Evolutionary conservation across 2,797 vertebrate species (phyloP), one percentile per base, ranked within the genome.

Genomic region (Mallotus villosus): DNA sequence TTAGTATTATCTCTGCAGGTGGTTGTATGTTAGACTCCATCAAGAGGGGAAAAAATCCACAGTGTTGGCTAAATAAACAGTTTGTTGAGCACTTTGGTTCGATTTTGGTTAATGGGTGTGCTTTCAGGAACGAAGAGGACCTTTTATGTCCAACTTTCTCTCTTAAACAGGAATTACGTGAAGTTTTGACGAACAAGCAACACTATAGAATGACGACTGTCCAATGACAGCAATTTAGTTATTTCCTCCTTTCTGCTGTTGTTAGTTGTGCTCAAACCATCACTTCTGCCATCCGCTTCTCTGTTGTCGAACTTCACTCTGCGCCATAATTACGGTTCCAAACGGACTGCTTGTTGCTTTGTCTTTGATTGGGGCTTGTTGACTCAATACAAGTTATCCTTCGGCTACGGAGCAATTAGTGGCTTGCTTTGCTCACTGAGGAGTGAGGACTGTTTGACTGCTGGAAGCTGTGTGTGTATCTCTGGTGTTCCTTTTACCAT

Each of bases 241-340:
- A 46, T 46, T 46, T 46, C 12, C 9, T 46, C 12, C 2, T 46
- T 46, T 46, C 41, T 14, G 9, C 41, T 46, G 41, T 46, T 46
- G 41, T 46, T 14, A 46, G 41, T 46, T 46, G 41, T 8, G 34
- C 34, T 37, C 34, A 37, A 37, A 46, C 41, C 41, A 46, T 12
- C 41, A 46, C 41, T 12, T 46, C 41, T 46, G 41, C 41, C 41
- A 46, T 66, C 37, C 19, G 29, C 12, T 72, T 37, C 58, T 71
- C n/a, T 55, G 1, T 21, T 73, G 25, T 71, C 69, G 51, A 72
- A n/a, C 24, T 63, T 4, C 65, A 63, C 51, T 53, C 22, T 19
- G 68, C 24, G 57, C 4, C 41, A 73, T 41, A 74, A 78, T 85
- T 78, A 76, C 27, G 63, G 67, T 71, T 59, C 41, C 1, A 74